Conservation (phyloP, 2,888 invertebrate species). For the Steinernema carpocapsae region DNA sequence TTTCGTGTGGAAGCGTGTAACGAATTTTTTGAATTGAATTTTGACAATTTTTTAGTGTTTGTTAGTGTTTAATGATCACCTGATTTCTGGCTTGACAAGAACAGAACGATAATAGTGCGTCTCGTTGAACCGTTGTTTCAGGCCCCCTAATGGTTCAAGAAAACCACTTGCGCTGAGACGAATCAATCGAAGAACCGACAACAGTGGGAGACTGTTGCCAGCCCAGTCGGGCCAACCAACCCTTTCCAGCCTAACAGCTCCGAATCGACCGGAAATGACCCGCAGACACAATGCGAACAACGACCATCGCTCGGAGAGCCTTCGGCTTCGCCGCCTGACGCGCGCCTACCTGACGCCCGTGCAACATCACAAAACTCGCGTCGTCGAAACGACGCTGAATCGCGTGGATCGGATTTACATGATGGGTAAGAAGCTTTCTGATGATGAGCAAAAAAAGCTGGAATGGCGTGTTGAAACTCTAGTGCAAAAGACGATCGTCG, state of each 20-base stretch:
- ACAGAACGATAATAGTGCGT: too few relatives aligned
- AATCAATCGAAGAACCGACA: too few relatives aligned
- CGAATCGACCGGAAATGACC: neutral
- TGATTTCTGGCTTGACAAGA: too few relatives aligned
- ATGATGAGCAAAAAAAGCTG: too few relatives aligned
- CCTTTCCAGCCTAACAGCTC: neutral
- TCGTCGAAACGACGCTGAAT: constrained; percentile 42
- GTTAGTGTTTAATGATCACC: too few relatives aligned
- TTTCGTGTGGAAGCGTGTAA: too few relatives aligned
- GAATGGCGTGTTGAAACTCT: constrained; percentile 3
- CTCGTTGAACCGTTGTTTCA: too few relatives aligned
- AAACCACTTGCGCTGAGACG: too few relatives aligned
- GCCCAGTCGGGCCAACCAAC: neutral
- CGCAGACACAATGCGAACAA: constrained; percentile 10
- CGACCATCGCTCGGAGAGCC: constrained; percentile 1
- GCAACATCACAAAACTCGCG: constrained; percentile 46
- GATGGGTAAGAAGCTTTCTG: constrained; percentile 40
- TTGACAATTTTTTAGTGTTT: too few relatives aligned
- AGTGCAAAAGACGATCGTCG: constrained; percentile 54
- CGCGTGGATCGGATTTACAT: constrained; percentile 47
- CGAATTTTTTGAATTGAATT: too few relatives aligned
- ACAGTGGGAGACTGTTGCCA: too few relatives aligned
- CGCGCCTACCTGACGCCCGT: constrained; percentile 61
- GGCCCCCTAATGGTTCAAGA: too few relatives aligned
- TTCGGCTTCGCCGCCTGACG: constrained; percentile 48